Evolutionary conservation across 2,888 invertebrate genomes (phyloP).

Genomic region (Philhelius pedissequus): DNA sequence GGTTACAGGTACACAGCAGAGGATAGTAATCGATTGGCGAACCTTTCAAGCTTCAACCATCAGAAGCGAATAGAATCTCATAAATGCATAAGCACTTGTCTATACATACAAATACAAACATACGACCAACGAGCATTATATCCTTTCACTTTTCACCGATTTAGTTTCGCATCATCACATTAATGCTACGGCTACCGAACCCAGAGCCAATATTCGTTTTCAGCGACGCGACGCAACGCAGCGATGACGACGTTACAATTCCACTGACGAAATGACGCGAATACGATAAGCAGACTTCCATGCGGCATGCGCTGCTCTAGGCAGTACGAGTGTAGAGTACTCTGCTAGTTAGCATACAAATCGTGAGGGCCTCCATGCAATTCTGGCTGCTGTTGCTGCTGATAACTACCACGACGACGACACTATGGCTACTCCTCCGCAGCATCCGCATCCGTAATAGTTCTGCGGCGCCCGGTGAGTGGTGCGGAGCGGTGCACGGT

Average conservation of each 20-base stretch:
- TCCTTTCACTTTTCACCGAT: conserved; percentile 56
- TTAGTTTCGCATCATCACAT: conserved; percentile 54
- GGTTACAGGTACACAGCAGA: background rate
- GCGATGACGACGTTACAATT: conserved; percentile 6
- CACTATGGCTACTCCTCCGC: conserved; percentile 20
- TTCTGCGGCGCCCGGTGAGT: background rate
- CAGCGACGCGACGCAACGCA: too few species aligned
- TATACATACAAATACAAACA: background rate
- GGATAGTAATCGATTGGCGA: background rate
- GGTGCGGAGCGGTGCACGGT: background rate
- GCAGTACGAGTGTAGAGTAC: background rate
- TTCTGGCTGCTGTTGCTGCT: too few species aligned
- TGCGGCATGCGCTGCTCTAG: conserved; percentile 5
- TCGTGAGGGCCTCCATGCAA: conserved; percentile 31
- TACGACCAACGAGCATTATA: background rate
- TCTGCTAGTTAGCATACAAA: conserved; percentile 15
- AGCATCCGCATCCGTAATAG: conserved; percentile 8
- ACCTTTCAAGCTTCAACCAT: conserved; percentile 8
- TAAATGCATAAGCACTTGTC: conserved; percentile 16
- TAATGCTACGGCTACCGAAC: conserved; percentile 50
- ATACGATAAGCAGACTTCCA: background rate
- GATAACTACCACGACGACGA: conserved; percentile 7
- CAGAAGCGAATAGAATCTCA: conserved; percentile 46
- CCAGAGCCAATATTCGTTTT: conserved; percentile 31
- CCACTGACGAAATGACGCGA: conserved; percentile 16